phyloP scores from a whole-genome alignment of 2,113 vertebrate species.

The Strigops habroptila region DNA sequence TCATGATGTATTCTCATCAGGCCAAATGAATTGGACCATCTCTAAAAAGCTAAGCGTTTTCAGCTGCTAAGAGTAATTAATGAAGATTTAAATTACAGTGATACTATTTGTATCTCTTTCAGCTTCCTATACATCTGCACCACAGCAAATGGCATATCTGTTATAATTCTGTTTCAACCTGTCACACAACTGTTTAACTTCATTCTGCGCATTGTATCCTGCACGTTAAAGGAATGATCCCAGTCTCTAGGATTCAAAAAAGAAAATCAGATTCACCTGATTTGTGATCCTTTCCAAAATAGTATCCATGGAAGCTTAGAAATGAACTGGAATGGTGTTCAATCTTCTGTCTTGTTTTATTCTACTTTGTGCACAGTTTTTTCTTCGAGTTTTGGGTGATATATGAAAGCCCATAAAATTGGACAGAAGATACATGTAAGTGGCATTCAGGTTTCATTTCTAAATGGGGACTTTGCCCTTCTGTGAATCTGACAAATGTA shows the following conservation, averaged over 20 bases:
- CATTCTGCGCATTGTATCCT: not conserved
- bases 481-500: slow-evolving; percentile 61
- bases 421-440: slow-evolving; percentile 34
- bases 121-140: not conserved
- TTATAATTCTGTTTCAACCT: not conserved
- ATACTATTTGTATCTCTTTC: not conserved
- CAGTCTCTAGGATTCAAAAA: not conserved
- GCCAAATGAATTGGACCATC: not conserved
- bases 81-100: not conserved
- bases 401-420: slow-evolving; percentile 46
- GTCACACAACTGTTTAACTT: not conserved
- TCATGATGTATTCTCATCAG: not conserved
- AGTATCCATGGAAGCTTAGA: not conserved
- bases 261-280: not conserved
- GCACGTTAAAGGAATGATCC: not conserved
- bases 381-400: slow-evolving; percentile 49
- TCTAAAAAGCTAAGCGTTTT: not conserved
- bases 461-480: slow-evolving; percentile 63
- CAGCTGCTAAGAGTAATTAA: not conserved
- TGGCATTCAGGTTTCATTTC: slow-evolving; percentile 59
- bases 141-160: not conserved
- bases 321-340: not conserved
- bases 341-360: slow-evolving; percentile 15
- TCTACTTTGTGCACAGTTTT: not conserved
- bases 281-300: not conserved